Conservation (phyloP, 2,888 invertebrate genomes). For the Melikaiella ostensackeni region DNA sequence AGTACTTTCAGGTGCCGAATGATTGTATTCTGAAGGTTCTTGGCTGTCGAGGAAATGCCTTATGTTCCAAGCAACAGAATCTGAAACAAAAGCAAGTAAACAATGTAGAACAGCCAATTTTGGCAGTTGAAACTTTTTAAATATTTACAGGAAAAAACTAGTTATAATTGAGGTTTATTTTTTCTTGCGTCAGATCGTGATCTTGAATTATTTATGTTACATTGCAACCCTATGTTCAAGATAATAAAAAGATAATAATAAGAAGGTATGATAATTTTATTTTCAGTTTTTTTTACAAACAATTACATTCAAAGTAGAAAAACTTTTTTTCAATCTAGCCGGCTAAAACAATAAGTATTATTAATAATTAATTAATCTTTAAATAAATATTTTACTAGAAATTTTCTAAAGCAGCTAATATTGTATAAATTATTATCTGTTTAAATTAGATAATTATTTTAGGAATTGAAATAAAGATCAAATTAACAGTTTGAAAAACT, state of each 20-base stretch:
- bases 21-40: neutral
- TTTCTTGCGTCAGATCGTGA: neutral
- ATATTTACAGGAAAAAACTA: neutral
- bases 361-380: conserved; percentile 39
- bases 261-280: neutral
- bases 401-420: neutral
- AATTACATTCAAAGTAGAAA: neutral
- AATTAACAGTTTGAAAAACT: neutral
- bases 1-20: neutral
- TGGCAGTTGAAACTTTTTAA: neutral
- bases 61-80: neutral
- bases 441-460: neutral
- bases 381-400: neutral
- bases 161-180: neutral
- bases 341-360: conserved; percentile 46
- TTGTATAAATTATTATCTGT: neutral
- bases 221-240: neutral
- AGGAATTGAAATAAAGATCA: neutral
- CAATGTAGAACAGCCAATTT: neutral
- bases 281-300: neutral
- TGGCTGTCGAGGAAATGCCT: neutral
- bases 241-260: neutral
- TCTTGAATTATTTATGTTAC: neutral
- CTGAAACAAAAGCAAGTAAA: conserved; percentile 30
- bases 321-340: neutral